Evolutionary conservation across 1,140 invertebrate species (phyloP).

Genomic region (Drosophila repleta): DNA sequence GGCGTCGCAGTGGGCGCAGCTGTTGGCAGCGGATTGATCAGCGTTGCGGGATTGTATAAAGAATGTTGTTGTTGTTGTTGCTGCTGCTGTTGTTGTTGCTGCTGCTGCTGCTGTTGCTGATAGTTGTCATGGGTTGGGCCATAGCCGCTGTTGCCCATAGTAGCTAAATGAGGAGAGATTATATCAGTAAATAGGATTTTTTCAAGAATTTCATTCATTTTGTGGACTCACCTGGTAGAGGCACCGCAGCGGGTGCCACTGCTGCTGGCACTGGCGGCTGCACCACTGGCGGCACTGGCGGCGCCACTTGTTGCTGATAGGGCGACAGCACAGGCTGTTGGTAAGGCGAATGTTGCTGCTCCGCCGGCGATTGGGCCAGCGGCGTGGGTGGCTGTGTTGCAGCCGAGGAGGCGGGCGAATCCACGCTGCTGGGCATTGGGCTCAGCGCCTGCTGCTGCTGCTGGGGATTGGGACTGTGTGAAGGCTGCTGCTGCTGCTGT

Average conservation of each 20-base stretch:
- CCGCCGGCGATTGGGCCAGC: conserved; percentile 67
- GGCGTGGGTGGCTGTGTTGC: conserved; percentile 74
- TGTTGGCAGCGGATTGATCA: conserved; percentile 61
- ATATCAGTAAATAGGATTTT: neutral
- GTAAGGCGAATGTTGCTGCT: conserved; percentile 80
- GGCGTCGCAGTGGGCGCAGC: conserved; percentile 15
- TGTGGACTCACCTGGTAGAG: conserved; percentile 41
- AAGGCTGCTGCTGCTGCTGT: conserved; percentile 45
- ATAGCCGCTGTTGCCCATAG: conserved; percentile 55
- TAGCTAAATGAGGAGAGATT: conserved; percentile 4
- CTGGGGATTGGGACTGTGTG: conserved; percentile 61
- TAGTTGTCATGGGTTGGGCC: conserved; percentile 44
- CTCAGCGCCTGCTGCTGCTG: conserved; percentile 71
- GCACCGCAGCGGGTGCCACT: conserved; percentile 16
- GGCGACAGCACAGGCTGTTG: conserved; percentile 76
- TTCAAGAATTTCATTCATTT: no score
- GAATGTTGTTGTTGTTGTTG: conserved; percentile 56
- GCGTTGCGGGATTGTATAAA: conserved; percentile 62
- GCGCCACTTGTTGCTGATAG: conserved; percentile 59
- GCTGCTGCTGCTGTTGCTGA: conserved; percentile 54
- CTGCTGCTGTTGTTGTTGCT: conserved; percentile 51
- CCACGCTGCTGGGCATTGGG: conserved; percentile 71
- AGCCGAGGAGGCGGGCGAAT: conserved; percentile 75
- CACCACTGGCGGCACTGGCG: conserved; percentile 47
- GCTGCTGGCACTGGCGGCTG: conserved; percentile 40